Evolutionary conservation across 64 coral and sea anemone species (phyloP), one percentile per base, ranked within the genome.

Genomic region (Stylophora pistillata): DNA sequence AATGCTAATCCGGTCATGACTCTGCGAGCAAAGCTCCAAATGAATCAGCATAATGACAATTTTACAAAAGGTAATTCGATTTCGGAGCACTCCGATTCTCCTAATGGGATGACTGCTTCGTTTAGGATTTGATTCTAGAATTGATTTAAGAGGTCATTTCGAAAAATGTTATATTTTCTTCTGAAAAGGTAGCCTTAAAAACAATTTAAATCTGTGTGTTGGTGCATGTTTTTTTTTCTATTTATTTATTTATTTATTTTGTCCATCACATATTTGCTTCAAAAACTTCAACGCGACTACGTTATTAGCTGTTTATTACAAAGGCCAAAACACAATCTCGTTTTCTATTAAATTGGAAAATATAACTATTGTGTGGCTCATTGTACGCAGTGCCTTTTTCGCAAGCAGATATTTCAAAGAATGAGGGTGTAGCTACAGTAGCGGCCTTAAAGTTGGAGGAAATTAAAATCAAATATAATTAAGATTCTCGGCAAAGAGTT

Each of bases 401-500:
- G 69, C 69, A 69, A 84, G 69, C 80, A 84, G 61, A 84, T 84
- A 84, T 68, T 84, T 84, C 15, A 70, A 84, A 84, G 80, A 84
- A 84, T 53, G 34, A 84, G 58, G 61, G 16, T 53, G 80, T 84
- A 84, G 16, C 80, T 84, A 84, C 69, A 84, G 80, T 23, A 84
- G 80, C 80, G 33, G 60, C 20, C 80, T 84, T 21, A 29, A 84
- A 53, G 62, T 33, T 53, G 32, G 28, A 69, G 62, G 37, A 70
- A 84, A 79, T 53, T 84, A 53, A 84, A 84, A 69, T 21, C 30
- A 69, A 32, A 53, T 68, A 69, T 69, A 84, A 69, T 84, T 69
- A 84, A 84, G 61, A 53, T 69, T 84, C 80, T 68, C 30, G 80
- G 23, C 65, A 9, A 70, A 70, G 61, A 26, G 32, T 68, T 84